Evolutionary conservation across 2,113 vertebrate genomes (phyloP), one percentile per base, ranked within the genome.

Genomic region (Terrapene triunguis): DNA sequence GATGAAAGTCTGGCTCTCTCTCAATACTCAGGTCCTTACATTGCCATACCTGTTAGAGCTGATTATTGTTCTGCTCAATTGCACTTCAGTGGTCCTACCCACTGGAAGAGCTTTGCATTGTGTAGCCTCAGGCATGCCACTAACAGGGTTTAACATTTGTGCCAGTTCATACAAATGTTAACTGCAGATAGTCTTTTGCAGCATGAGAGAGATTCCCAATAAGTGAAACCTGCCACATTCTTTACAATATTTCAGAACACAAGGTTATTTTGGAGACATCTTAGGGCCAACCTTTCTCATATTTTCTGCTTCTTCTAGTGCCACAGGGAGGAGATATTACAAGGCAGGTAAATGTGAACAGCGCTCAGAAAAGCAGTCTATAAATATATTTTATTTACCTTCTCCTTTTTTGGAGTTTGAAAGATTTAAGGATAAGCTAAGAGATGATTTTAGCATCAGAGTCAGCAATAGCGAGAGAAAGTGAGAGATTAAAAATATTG

Each of bases 41-140:
- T 21, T 6, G 11, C 6, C 54, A 44, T 25, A 69, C n/a, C 44
- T 35, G 11, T 79, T 83, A 35, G n/a, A 32, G 17, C 10, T 47
- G 53, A 4, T 62, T 84, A 13, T 57, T 89, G 44, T 65, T 84
- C 54, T 42, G 53, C 85, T 76, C n/a, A 53, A 38, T 7, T 54
- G 62, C 47, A 6, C 7, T 17, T 5, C 21, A 32, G 3, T 10
- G 32, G 55, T 32, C 51, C 80, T 65, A 3, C 0, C 0, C 27
- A 48, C 59, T 25, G 2, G 38, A 80, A 81, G 14, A 8, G 13
- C 14, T 76, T 87, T 59, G 10, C 57, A 48, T 81, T 25, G 11
- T 59, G n/a, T 32, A 83, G 57, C 14, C 38, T n/a, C 79, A 76
- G 22, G 2, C 10, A 53, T 82, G 17, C 12, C 57, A 0, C 38